Conservation (phyloP, 2,113 vertebrate species). For the Alligator sinensis region DNA sequence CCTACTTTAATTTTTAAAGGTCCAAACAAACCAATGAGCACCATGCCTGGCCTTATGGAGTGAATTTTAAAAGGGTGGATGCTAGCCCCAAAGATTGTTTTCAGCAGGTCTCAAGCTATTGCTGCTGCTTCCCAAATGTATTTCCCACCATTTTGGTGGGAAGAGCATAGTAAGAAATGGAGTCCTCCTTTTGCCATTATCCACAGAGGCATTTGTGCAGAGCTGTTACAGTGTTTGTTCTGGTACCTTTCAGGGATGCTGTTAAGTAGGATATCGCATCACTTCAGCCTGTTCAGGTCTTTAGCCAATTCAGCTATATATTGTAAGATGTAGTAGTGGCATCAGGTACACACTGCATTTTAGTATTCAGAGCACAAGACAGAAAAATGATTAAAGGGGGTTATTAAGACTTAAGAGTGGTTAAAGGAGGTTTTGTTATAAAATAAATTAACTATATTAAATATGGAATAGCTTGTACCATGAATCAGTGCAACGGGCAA, state of each 20-base stretch:
- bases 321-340: background rate
- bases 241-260: background rate
- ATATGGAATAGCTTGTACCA: rapidly evolving
- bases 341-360: rapidly evolving
- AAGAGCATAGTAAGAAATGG: background rate
- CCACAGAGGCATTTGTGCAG: background rate
- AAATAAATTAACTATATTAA: background rate
- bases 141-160: background rate
- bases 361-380: background rate
- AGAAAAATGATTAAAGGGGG: background rate
- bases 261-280: background rate
- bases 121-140: background rate
- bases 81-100: background rate
- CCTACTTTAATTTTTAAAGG: background rate
- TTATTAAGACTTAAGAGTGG: background rate
- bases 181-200: background rate
- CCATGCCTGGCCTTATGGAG: background rate
- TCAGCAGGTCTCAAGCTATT: background rate
- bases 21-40: too few species aligned
- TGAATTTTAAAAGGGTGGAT: background rate
- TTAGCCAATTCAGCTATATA: background rate
- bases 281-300: background rate
- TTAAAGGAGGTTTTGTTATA: background rate
- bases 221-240: background rate
- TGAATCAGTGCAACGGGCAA: background rate